Percentiles rank a stretch among this genome's conserved stretches.
Conservation (phyloP, 2,113 vertebrate genomes). For the Lontra canadensis region DNA sequence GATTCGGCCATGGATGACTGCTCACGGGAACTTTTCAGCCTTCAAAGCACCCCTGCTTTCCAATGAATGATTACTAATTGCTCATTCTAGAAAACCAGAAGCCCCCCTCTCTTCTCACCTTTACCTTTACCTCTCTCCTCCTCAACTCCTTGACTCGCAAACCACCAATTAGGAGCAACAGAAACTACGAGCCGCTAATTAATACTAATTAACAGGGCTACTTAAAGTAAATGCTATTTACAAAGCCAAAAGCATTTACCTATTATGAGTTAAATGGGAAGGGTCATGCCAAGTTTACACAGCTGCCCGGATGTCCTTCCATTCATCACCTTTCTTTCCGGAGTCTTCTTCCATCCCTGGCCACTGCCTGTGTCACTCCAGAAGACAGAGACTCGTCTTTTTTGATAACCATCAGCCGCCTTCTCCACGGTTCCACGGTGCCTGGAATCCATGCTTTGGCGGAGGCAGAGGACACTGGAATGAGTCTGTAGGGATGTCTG, state of each 20-base stretch:
- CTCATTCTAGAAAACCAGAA: constrained; percentile 52
- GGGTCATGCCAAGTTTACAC: constrained; percentile 34
- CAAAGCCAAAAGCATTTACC: constrained; percentile 60
- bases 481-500: neutral
- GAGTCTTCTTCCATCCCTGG: neutral
- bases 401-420: neutral
- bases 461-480: neutral
- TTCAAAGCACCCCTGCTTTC: neutral
- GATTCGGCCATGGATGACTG: neutral
- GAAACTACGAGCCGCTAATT: constrained; percentile 72
- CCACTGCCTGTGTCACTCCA: neutral
- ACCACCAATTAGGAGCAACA: constrained; percentile 69
- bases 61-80: constrained; percentile 11
- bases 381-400: neutral
- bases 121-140: constrained; percentile 49
- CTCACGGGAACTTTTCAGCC: constrained; percentile 11
- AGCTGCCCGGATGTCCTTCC: neutral
- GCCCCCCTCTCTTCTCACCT: constrained; percentile 45
- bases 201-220: constrained; percentile 69
- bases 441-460: neutral
- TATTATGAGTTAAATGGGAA: constrained; percentile 43
- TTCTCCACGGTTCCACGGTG: neutral
- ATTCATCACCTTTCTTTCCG: constrained; percentile 17
- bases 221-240: constrained; percentile 68
- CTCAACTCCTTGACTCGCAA: constrained; percentile 67